Evolutionary conservation across 1,140 invertebrate species (phyloP).

Genomic region (Tenebrio molitor): DNA sequence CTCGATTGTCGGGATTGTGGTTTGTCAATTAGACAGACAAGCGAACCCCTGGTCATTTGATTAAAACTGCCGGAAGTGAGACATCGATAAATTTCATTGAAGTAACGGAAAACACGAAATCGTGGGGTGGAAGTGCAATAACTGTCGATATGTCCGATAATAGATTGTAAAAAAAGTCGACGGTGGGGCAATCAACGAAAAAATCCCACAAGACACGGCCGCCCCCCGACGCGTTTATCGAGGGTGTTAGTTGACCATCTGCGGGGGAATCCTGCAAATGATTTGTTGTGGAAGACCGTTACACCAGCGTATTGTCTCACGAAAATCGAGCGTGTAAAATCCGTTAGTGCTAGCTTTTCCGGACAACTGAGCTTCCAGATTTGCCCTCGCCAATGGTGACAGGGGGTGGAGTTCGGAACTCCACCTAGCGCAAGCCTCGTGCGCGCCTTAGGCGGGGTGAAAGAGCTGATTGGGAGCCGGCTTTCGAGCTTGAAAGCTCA

Average conservation of each 20-base stretch:
- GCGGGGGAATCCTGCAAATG: constrained; percentile 58
- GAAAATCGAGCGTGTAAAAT: constrained; percentile 55
- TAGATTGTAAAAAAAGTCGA: neutral
- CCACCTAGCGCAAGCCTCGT: constrained; percentile 60
- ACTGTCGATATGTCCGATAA: constrained; percentile 7
- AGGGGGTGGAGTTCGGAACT: constrained; percentile 42
- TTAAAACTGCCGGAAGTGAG: constrained; percentile 47
- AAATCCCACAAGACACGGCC: constrained; percentile 43
- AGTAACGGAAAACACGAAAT: constrained; percentile 42
- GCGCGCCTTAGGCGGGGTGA: constrained; percentile 54
- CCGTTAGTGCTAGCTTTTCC: constrained; percentile 58
- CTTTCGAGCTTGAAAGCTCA: constrained; percentile 2
- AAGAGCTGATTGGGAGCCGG: constrained; percentile 55
- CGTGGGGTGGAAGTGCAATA: constrained; percentile 4
- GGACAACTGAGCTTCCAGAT: constrained; percentile 50
- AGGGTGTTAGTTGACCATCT: constrained; percentile 57
- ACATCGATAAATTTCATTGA: constrained; percentile 49
- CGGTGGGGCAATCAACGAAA: constrained; percentile 49
- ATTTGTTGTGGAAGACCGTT: constrained; percentile 48
- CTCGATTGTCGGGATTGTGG: too few relatives aligned
- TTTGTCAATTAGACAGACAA: too few relatives aligned
- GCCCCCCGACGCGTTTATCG: constrained; percentile 37
- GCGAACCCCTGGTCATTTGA: constrained; percentile 39
- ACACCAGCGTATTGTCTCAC: constrained; percentile 14
- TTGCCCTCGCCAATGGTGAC: constrained; percentile 6